phyloP scores from a whole-genome alignment of 2,888 invertebrate genomes.

The Graphium colonna region DNA sequence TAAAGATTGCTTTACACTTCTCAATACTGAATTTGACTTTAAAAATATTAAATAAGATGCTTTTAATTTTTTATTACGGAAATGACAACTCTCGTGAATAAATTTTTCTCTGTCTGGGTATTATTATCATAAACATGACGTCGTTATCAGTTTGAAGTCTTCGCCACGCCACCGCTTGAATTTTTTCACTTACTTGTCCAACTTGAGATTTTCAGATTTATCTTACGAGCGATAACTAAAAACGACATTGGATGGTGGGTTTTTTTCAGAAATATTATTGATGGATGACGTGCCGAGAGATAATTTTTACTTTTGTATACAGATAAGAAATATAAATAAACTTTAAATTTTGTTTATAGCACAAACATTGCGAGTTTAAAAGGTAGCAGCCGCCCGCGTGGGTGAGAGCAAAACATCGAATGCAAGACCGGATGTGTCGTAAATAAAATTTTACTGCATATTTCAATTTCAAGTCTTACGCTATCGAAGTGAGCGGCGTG shows the following conservation, averaged over 20 bases:
- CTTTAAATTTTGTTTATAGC: background rate
- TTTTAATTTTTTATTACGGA: no score
- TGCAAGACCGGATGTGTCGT: conserved; percentile 15
- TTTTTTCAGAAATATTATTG: no score
- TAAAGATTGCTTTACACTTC: no score
- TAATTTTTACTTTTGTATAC: background rate
- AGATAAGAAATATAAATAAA: background rate
- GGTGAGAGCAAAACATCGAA: conserved; percentile 5
- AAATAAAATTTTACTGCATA: conserved; percentile 16
- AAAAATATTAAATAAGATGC: no score
- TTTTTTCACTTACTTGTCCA: background rate
- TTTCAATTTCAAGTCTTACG: conserved; percentile 5
- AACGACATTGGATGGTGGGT: no score
- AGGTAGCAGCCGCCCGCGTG: background rate
- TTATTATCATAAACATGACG: no score
- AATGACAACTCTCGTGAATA: no score
- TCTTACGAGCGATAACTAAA: background rate
- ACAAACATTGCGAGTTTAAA: background rate
- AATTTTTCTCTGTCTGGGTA: no score
- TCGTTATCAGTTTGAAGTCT: background rate
- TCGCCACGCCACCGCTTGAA: background rate
- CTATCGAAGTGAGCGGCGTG: conserved; percentile 1
- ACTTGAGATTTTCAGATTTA: background rate
- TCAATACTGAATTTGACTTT: no score
- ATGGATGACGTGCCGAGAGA: background rate